Conservation (phyloP, 1,140 invertebrate genomes). For the Hetaerina americana region DNA sequence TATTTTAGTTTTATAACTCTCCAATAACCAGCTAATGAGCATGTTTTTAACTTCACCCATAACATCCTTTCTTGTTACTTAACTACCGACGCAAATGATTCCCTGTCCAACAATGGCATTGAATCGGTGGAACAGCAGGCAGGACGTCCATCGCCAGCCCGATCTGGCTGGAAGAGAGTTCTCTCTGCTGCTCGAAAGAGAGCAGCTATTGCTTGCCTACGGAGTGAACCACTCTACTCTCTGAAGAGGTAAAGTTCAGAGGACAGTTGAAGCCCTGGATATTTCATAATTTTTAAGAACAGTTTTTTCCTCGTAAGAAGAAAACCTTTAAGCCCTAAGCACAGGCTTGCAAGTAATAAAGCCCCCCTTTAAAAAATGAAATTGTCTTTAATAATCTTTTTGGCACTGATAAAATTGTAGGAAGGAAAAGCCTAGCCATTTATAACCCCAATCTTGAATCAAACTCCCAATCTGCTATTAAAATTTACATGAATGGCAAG, state of each 20-base stretch:
- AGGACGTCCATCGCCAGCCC: conserved; percentile 50
- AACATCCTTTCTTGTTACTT: neutral
- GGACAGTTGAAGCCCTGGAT: too few relatives aligned
- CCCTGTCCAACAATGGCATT: neutral
- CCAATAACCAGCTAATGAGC: neutral
- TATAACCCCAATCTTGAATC: too few relatives aligned
- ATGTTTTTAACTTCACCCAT: neutral
- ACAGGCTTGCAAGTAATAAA: too few relatives aligned
- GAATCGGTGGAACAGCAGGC: conserved; percentile 42
- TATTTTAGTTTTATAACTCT: neutral
- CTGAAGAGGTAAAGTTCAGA: conserved; percentile 59
- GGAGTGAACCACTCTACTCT: conserved; percentile 83
- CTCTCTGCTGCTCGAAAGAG: conserved; percentile 87
- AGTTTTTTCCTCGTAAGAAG: too few relatives aligned
- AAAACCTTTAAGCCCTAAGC: too few relatives aligned
- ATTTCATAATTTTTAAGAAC: too few relatives aligned
- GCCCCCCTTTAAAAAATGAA: too few relatives aligned
- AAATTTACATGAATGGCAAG: too few relatives aligned
- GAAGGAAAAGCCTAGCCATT: too few relatives aligned
- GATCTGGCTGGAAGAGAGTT: conserved; percentile 74
- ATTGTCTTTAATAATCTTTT: too few relatives aligned
- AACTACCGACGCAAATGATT: neutral
- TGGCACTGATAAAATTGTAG: too few relatives aligned
- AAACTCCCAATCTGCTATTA: too few relatives aligned
- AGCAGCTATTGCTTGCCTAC: conserved; percentile 88